Base-by-base conservation (phyloP, 1,140 invertebrate genomes). In the Formica selysi region DNA sequence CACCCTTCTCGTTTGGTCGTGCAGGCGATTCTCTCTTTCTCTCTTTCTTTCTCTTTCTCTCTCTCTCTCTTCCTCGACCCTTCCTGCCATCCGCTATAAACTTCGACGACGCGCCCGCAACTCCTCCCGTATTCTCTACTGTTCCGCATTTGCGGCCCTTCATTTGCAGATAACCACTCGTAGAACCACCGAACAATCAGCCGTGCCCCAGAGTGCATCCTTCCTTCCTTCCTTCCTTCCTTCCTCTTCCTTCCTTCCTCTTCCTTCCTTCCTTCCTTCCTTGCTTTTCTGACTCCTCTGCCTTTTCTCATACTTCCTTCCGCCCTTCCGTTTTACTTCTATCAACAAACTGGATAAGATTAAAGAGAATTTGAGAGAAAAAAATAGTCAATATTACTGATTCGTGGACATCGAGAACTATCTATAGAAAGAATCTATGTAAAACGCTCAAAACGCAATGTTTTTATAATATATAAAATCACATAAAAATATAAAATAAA, bases 131-230 rank as follows among this genome's bases (percentile, higher is more conserved):
- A 44, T 41, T 78, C 86, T 81, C 85, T 67, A 87, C 86, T 86
- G 87, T 89, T 89, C 87, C 87, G 87, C 76, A 91, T 92, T 92
- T 90, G 91, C 85, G 87, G 89, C 87, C 92, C 89, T 92, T 93
- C 92, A 92, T 91, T 81, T 87, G 86, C 92, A 93, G 91, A 92
- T 91, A 91, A 91, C 91, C 92, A 90, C 92, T 92, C 90, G 89
- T 92, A 86, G 61, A 91, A 91, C 90, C 91, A 83, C 87, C 88
- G 90, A 92, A 93, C 92, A 93, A 93, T 92, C 92, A 90, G 79
- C 89, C 85, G 78, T 87, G 84, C 87, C 88, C 92, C 86, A 89
- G 81, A 92, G 85, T 92, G 86, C 89, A 92, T 88, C 85, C 86
- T 57, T 83, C 81, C 88, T 86, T 87, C 86, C 84, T 87, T 88